Evolutionary conservation across 2,888 invertebrate species (phyloP).

Genomic region (Biston stratarius): DNA sequence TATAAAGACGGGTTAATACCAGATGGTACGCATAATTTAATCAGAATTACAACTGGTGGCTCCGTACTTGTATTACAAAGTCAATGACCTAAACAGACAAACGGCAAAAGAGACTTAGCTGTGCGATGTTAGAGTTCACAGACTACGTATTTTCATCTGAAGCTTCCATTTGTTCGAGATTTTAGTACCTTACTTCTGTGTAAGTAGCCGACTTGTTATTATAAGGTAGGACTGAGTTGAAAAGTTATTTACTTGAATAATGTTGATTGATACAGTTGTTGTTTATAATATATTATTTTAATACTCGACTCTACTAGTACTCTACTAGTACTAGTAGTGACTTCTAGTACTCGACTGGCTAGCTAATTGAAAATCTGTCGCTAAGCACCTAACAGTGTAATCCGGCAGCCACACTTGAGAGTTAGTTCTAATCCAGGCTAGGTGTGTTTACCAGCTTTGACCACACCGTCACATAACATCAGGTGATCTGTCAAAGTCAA

Average conservation of each 20-base stretch:
- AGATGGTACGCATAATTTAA: conserved; percentile 41
- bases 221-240: not conserved
- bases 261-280: too few species aligned
- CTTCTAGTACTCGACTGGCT: too few species aligned
- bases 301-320: too few species aligned
- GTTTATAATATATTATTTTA: too few species aligned
- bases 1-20: conserved; percentile 38
- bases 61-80: conserved; percentile 35
- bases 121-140: conserved; percentile 44
- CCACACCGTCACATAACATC: too few species aligned
- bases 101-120: conserved; percentile 17
- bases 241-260: not conserved
- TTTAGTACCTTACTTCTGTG: conserved; percentile 24
- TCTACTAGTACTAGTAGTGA: too few species aligned
- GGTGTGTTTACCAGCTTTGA: too few species aligned
- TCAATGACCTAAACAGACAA: conserved; percentile 36
- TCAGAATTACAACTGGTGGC: conserved; percentile 27
- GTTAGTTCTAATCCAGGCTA: too few species aligned
- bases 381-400: too few species aligned
- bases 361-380: too few species aligned
- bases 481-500: too few species aligned
- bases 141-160: conserved; percentile 46
- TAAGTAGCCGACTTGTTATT: not conserved
- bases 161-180: conserved; percentile 24
- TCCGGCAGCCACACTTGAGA: too few species aligned